phyloP scores from a whole-genome alignment of 2,797 vertebrate species.

The Eulemur coronatus region DNA sequence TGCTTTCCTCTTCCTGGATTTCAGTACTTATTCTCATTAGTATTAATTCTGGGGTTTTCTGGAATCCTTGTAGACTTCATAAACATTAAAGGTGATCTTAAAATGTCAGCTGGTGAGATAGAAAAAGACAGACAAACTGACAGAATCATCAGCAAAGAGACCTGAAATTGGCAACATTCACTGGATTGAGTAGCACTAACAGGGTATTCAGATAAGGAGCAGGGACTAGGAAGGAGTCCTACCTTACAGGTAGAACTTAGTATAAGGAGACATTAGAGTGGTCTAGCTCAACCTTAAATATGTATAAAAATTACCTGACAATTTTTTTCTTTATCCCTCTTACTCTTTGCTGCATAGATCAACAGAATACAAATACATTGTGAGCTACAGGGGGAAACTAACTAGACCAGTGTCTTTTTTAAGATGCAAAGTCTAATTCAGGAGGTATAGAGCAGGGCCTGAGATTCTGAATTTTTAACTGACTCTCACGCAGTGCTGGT shows the following conservation, averaged over 20 bases:
- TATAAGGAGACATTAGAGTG: neutral
- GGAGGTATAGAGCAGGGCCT: neutral
- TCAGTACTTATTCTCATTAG: neutral
- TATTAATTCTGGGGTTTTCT: neutral
- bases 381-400: neutral
- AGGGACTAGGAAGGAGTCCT: neutral
- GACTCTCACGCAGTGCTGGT: neutral
- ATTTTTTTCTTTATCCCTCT: neutral
- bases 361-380: neutral
- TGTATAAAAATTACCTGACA: neutral
- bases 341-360: neutral
- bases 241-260: neutral
- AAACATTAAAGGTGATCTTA: neutral
- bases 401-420: neutral
- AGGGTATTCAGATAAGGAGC: neutral
- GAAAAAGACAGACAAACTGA: neutral
- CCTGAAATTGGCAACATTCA: neutral
- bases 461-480: conserved; percentile 1
- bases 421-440: neutral
- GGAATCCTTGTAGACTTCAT: neutral
- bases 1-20: neutral
- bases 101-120: neutral
- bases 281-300: neutral
- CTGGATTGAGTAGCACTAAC: neutral
- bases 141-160: neutral